These are phyloP conservation scores for Magallana angulata DNA, from an alignment of 1,140 invertebrate species.

Conservation along the genomic window DNA sequence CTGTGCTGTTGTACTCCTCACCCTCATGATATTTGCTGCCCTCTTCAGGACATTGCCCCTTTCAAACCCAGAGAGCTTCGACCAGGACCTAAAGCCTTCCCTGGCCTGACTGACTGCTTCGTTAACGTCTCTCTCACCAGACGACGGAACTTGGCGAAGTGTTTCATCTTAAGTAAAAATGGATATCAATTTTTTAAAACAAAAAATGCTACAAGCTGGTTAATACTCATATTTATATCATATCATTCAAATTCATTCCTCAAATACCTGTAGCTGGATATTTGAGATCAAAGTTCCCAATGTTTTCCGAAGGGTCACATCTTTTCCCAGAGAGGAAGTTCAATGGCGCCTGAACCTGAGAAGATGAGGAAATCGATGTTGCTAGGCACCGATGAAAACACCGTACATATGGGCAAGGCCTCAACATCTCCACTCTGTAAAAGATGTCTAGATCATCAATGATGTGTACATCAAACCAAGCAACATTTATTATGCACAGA, in stretches of 20 bases:
- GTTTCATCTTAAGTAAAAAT: slow-evolving; percentile 62
- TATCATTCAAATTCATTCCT: too few relatives aligned
- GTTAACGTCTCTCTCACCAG: slow-evolving; percentile 72
- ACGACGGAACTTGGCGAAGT: slow-evolving; percentile 64
- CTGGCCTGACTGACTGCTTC: slow-evolving; percentile 68
- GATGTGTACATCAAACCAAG: too few relatives aligned
- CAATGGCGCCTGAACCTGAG: slow-evolving; percentile 67
- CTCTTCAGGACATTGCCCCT: slow-evolving; percentile 73
- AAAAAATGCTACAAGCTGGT: too few relatives aligned
- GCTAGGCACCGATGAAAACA: slow-evolving; percentile 43
- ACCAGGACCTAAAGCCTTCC: slow-evolving; percentile 71
- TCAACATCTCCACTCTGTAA: slow-evolving; percentile 11
- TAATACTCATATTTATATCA: too few relatives aligned
- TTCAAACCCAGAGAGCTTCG: slow-evolving; percentile 74
- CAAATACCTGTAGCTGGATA: slow-evolving; percentile 77
- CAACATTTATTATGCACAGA: too few relatives aligned
- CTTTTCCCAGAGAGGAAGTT: slow-evolving; percentile 75
- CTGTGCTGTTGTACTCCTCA: slow-evolving; percentile 54
- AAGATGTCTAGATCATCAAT: not conserved
- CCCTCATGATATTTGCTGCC: slow-evolving; percentile 75
- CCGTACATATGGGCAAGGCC: not conserved
- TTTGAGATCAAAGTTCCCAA: slow-evolving; percentile 67
- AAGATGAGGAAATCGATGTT: slow-evolving; percentile 41
- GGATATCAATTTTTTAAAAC: not conserved
- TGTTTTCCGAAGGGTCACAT: slow-evolving; percentile 58